A percentile compares a stretch with the other conserved stretches of the same genome.
Evolutionary conservation across 2,888 invertebrate genomes (phyloP).

Genomic region (Dryocosmus kuriphilus): DNA sequence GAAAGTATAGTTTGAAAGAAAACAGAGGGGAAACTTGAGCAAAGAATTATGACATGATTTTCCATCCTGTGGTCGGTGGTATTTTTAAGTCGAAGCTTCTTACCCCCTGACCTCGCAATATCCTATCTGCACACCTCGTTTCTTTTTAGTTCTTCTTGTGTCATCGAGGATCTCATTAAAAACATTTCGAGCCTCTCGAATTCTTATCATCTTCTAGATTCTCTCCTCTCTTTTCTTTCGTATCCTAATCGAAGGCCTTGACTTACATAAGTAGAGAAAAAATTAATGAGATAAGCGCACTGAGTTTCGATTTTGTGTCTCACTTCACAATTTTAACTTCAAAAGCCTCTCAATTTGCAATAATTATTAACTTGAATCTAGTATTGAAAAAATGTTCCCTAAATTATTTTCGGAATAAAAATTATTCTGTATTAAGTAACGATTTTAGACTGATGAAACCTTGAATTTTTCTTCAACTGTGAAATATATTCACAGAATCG

Average conservation of each 20-base stretch:
- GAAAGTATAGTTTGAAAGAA: constrained; percentile 34
- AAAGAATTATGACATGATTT: constrained; percentile 65
- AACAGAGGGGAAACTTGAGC: constrained; percentile 53
- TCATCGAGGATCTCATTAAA: constrained; percentile 70
- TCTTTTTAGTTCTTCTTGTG: constrained; percentile 53
- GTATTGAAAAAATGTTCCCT: too few relatives aligned
- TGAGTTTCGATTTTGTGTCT: not conserved
- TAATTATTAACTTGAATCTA: too few relatives aligned
- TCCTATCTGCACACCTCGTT: constrained; percentile 40
- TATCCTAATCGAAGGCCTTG: not conserved
- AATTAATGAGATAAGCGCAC: not conserved
- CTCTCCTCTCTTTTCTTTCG: not conserved
- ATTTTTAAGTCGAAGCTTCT: constrained; percentile 63
- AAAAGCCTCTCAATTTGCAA: too few relatives aligned
- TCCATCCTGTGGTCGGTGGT: constrained; percentile 60
- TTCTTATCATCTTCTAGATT: constrained; percentile 51
- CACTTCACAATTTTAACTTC: too few relatives aligned
- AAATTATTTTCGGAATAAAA: too few relatives aligned
- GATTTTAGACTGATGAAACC: not conserved
- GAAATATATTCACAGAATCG: not conserved
- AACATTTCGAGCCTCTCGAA: constrained; percentile 64
- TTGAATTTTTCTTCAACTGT: not conserved
- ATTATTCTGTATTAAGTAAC: not conserved
- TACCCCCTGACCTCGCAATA: constrained; percentile 19
- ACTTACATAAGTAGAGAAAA: not conserved